Base-by-base conservation (phyloP, 2,113 vertebrate genomes). In the Pagrus major region DNA sequence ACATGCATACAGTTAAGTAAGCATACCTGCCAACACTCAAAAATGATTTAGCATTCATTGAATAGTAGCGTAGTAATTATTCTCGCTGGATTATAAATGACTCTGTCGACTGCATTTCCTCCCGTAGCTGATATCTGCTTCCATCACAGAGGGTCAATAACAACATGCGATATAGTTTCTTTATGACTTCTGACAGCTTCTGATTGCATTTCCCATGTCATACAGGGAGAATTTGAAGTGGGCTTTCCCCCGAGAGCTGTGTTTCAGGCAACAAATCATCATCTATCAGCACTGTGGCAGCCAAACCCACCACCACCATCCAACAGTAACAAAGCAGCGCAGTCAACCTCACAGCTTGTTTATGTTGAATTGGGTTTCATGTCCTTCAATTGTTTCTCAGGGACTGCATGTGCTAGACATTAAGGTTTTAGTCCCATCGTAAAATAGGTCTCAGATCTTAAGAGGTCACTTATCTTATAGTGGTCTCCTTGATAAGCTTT, bases 171-270 rank as follows among this genome's bases (percentile, higher is more conserved):
- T 67, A 60, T 55, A 14, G 76, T 61, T 82, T 84, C 74, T 81
- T 86, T 74, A 86, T 80, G 88, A 71, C 82, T 81, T 79, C 72
- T 83, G 67, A 78, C 78, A 73, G 60, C 72, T 78, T 80, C 47
- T 86, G 76, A 83, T 86, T 76, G 76, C 79, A 71, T 91, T 93
- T 92, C 87, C 89, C 90, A 92, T 92, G 88, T 91, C 55, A 41
- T 60, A 80, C 60, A 69, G 42, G 25, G 58, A 58, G 63, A 68
- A 68, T 76, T 81, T 82, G 44, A 90, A 90, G 85, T 85, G 78
- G 86, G 66, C 71, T 79, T 66, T 68, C 60, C 86, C 87, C 60
- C 9, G 64, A 88, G 88, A 76, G 78, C 70, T 7, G 47, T 21
- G 42, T 78, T 89, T 78, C 82, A 83, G 71, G 78, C 63, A 78